phyloP scores from a whole-genome alignment of 2,888 invertebrate species.

The Druceiella hillmani region DNA sequence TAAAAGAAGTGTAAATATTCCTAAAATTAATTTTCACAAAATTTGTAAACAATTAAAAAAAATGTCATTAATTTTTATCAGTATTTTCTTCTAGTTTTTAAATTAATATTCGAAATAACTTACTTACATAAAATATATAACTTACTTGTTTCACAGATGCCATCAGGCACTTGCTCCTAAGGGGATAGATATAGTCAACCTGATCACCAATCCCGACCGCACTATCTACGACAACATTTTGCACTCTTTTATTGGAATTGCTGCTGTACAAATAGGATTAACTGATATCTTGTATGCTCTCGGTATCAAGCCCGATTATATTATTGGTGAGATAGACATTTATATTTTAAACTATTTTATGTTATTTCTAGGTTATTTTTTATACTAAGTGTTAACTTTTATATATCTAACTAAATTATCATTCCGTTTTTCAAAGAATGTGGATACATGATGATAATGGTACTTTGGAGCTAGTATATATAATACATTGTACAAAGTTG shows the following conservation, averaged over 20 bases:
- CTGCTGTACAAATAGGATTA: conserved; percentile 59
- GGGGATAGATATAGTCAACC: conserved; percentile 58
- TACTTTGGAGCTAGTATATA: no score
- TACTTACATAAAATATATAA: background rate
- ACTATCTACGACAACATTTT: conserved; percentile 59
- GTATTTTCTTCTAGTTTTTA: no score
- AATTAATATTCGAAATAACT: no score
- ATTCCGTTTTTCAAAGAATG: no score
- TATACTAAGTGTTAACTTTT: background rate
- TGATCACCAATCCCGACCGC: conserved; percentile 59
- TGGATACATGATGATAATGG: no score
- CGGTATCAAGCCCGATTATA: conserved; percentile 64
- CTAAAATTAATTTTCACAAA: no score
- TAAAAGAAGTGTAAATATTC: no score
- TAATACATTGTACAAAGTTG: no score
- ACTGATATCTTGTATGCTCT: conserved; percentile 57
- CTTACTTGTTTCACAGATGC: conserved; percentile 33
- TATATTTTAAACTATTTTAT: background rate
- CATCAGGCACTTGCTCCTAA: conserved; percentile 52
- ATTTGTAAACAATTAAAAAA: no score
- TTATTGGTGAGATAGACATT: conserved; percentile 65
- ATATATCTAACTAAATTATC: background rate
- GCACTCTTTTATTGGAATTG: conserved; percentile 68
- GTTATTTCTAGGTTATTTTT: background rate
- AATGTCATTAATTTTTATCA: no score